Evolutionary conservation across 2,888 invertebrate genomes (phyloP), one percentile per base, ranked within the genome.

Genomic region (Diogma glabrata): DNA sequence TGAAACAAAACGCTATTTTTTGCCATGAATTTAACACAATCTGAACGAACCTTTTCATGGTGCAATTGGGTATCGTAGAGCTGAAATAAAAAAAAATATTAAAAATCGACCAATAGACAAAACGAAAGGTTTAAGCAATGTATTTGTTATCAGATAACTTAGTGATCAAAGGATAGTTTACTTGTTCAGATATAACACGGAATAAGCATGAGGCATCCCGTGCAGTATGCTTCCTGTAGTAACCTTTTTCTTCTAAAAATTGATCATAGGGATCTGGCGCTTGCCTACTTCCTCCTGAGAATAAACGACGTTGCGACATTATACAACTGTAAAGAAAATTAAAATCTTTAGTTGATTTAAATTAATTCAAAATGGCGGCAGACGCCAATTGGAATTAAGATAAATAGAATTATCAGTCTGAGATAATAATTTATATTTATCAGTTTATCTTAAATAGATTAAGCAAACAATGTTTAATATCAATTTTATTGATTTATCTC

Each of bases 181-280:
- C 78, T 71, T 91, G 90, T 70, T 94, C 93, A 30, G 92, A 85
- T 49, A 91, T 81, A 10, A 87, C 87, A 60, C 93, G 78, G 70
- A 93, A 94, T 47, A 94, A 73, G 64, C 89, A 91, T 54, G 87
- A 87, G 49, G 88, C 84, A 73, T 94, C 93, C 62, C 84, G 81
- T 50, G 92, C 89, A 16, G 86, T 84, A 62, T 87, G 86, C 74
- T 94, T 94, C 59, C 92, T 77, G 67, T 86, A 90, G 63, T 83
- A 82, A 36, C 87, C 87, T 65, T 85, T 76, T 57, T 79, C 77
- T 60, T 87, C 87, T 59, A 92, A 70, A 81, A 84, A 89, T 60
- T 82, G 79, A 66, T 91, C 90, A 33, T 60, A 65, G 1, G 70
- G 69, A 63, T 70, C 70, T 3, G 70, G 70, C 9, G 70, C 69